A percentile compares a stretch with the other conserved stretches of the same genome.
These are phyloP conservation scores for Cavia aperea DNA, from an alignment of 2,113 vertebrate species.

Conservation along the genomic window DNA sequence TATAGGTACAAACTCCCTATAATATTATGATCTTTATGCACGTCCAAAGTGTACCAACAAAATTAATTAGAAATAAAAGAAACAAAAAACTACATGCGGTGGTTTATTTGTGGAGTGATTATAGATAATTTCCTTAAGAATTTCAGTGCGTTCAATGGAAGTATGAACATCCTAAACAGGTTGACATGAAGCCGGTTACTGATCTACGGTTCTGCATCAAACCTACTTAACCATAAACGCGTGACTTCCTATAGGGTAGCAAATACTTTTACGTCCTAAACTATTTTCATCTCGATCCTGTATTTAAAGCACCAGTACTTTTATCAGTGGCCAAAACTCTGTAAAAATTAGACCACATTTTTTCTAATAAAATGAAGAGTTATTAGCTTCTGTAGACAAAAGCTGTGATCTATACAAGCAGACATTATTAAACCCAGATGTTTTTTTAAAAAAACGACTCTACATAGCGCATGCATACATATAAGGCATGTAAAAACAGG, in stretches of 20 bases:
- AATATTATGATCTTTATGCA: background rate
- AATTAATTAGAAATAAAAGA: background rate
- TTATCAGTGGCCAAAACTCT: background rate
- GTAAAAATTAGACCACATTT: background rate
- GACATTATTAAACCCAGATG: background rate
- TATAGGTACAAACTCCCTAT: background rate
- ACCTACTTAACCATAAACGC: background rate
- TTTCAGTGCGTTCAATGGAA: background rate
- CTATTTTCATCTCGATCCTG: background rate
- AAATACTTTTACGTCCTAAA: slow-evolving; percentile 14
- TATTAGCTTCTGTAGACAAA: background rate
- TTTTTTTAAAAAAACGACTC: background rate
- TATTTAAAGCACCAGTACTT: slow-evolving; percentile 8
- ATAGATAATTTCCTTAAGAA: background rate
- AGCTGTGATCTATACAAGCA: background rate
- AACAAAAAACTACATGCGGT: background rate
- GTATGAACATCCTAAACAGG: background rate
- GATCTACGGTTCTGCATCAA: background rate
- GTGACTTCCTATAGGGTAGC: background rate
- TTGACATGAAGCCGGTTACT: background rate
- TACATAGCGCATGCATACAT: background rate
- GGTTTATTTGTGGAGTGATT: background rate
- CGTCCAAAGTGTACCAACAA: background rate
- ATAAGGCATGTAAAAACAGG: background rate
- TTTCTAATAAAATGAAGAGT: background rate